Evolutionary conservation across 1,140 invertebrate species (phyloP), one percentile per base, ranked within the genome.

Genomic region (Drosophila guanche): DNA sequence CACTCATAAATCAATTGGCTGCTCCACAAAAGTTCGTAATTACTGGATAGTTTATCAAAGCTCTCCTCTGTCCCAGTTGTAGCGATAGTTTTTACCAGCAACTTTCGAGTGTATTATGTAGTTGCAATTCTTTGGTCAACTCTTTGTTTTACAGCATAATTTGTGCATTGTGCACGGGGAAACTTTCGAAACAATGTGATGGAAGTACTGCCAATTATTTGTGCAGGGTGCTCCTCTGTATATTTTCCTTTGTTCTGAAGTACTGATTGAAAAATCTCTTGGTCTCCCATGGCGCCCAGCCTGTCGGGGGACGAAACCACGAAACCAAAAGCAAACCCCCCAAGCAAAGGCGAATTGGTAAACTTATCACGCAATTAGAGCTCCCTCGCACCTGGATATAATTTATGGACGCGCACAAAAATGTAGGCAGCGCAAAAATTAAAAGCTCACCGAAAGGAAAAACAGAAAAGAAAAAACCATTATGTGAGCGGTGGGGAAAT

Each of bases 321-420:
- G 48, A 63, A 71, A 66, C 33, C 46, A 51, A 63, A 71, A 66
- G 41, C 46, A 45, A 22, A 51, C 16, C 12, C 25, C 27, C 45
- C 25, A 60, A 67, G 53, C 59, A 59, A 74, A 68, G 42, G 56
- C 61, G 70, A 80, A 79, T 85, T 85, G 81, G 53, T 50, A 85
- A 85, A 85, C 83, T 85, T 85, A 85, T 86, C 81, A 86, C 83
- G 81, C 81, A 86, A 85, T 85, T 85, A 85, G 77, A 65, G 73
- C 61, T 42, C 5, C 54, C 65, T 71, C 81, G 63, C 69, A 81
- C 83, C 83, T 77, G 77, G 48, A 48, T 65, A 54, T 85, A 75
- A 85, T 75, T 86, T 88, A 85, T 75, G 73, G 45, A 25, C 55
- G 22, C 45, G 71, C 61, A 46, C 54, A 63, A 41, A 51, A 76